Conservation (phyloP, 2,113 vertebrate species). For the Tiliqua scincoides region DNA sequence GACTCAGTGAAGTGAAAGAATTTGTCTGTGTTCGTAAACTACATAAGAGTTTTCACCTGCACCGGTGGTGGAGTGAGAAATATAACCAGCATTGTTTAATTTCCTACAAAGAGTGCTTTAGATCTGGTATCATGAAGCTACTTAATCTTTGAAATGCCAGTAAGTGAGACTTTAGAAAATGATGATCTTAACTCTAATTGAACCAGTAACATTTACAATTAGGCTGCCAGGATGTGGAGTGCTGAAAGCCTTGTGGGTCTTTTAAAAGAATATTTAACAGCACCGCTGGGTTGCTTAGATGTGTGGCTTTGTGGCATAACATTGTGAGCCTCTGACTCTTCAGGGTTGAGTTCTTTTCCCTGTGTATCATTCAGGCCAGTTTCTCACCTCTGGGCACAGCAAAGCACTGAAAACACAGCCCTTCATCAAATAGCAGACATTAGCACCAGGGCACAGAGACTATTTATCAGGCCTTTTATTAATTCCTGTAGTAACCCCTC, state of each 20-base stretch:
- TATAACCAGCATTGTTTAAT: background rate
- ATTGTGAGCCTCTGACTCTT: background rate
- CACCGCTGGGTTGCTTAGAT: background rate
- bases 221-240: background rate
- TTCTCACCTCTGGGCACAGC: background rate
- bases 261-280: background rate
- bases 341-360: constrained; percentile 1
- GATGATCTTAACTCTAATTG: background rate
- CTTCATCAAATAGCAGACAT: constrained; percentile 22
- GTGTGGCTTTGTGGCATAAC: background rate
- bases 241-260: background rate
- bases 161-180: background rate
- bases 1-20: background rate
- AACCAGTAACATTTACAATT: background rate
- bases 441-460: background rate
- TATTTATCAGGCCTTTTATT: constrained; percentile 39
- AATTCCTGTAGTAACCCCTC: constrained; percentile 11
- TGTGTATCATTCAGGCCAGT: background rate
- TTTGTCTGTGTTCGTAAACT: background rate
- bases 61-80: background rate
- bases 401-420: constrained; percentile 17
- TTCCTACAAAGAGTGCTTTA: background rate
- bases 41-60: background rate
- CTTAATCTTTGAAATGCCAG: background rate
- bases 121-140: background rate